Evolutionary conservation across 1,140 invertebrate genomes (phyloP).

Genomic region (Leptonema lineaticorne): DNA sequence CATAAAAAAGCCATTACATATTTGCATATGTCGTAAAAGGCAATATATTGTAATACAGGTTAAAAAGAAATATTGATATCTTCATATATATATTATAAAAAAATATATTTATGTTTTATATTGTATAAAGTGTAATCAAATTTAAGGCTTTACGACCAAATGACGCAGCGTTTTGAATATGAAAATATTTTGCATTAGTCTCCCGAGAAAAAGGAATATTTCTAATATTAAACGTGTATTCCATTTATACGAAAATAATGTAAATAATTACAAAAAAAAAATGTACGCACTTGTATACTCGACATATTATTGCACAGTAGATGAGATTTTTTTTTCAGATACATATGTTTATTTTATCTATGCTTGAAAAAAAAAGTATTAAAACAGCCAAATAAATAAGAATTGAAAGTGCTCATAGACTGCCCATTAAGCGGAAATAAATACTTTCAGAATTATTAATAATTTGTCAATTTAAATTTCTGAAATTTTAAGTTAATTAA

Average conservation of each 20-base stretch:
- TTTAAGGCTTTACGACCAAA: constrained; percentile 30
- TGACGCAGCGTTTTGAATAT: constrained; percentile 1
- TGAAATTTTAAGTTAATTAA: too few relatives aligned
- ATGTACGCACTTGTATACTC: constrained; percentile 8
- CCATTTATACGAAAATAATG: background rate
- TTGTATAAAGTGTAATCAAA: background rate
- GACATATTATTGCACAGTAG: background rate
- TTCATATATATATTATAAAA: background rate
- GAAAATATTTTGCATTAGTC: background rate
- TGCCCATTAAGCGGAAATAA: too few relatives aligned
- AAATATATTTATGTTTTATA: background rate
- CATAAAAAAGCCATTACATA: too few relatives aligned
- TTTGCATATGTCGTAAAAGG: too few relatives aligned
- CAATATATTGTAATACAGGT: too few relatives aligned
- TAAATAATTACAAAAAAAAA: background rate
- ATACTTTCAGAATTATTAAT: too few relatives aligned
- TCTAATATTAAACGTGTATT: background rate
- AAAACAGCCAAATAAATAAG: too few relatives aligned
- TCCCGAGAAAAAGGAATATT: too few relatives aligned
- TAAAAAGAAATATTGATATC: too few relatives aligned
- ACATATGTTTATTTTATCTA: background rate
- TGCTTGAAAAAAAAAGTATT: too few relatives aligned
- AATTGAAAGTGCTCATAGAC: too few relatives aligned
- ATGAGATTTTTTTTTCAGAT: background rate
- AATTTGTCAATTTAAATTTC: too few relatives aligned